Base-by-base conservation (phyloP, 2,888 invertebrate genomes). In the Megastigmus dorsalis region DNA sequence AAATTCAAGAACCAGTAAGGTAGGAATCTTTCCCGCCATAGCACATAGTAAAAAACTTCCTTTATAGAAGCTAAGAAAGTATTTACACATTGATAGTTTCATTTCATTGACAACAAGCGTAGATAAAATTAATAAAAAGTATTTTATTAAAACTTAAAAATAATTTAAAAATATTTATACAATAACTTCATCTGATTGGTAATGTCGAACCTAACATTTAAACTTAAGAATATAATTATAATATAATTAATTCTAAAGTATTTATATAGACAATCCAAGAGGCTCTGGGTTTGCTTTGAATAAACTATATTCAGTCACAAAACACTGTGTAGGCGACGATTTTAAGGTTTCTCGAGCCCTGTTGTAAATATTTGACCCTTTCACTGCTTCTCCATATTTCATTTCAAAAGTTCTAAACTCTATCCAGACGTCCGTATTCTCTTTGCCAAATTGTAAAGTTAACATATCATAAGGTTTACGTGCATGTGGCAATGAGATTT, bases 361-460 rank as follows among this genome's bases (percentile, higher is more conserved):
- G 79, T 90, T 90, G 79, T 92, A 91, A 33, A 95, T 87, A 1
- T 89, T 84, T 0, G 90, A 88, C 36, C 91, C 89, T 72, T 88
- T 89, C 78, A 90, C 90, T 0, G 90, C 88, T 76, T 92, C 91
- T 3, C 93, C 93, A 79, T 89, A 87, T 77, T 91, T 89, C 74
- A 90, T 90, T 89, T 95, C 94, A 86, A 95, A 93, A 75, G 90
- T 89, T 65, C 95, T 91, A 82, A 92, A 93, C 80, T 94, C 91
- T 78, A 93, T 89, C 95, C 95, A 96, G 15, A 95, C 89, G 76
- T 92, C 91, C 3, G 91, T 88, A 83, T 91, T 90, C 3, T 88
- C 89, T 79, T 89, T 89, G 0, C 95, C 95, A 86, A 94, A 94
- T 77, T 93, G 92, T 69, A 90, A 88, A 15, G 91, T 89, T 36